These are phyloP conservation scores for Listronotus oregonensis DNA, from an alignment of 1,140 invertebrate species.

Conservation along the genomic window DNA sequence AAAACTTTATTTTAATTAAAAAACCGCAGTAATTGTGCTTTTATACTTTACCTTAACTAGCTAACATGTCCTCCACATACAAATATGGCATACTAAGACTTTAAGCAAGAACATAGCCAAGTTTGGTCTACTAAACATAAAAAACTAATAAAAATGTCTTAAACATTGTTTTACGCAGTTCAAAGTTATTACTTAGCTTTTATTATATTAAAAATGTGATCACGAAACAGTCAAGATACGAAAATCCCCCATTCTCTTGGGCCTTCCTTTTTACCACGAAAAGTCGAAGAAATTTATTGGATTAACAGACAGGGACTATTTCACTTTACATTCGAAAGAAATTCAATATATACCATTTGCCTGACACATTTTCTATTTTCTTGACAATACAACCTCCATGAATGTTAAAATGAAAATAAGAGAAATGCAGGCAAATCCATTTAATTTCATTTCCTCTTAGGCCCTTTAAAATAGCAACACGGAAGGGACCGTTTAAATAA, in stretches of 20 bases:
- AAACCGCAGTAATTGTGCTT: too few species aligned
- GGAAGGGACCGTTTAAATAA: too few species aligned
- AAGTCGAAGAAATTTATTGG: conserved; percentile 39
- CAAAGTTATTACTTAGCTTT: conserved; percentile 5
- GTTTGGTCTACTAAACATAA: too few species aligned
- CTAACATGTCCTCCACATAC: too few species aligned
- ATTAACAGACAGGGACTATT: conserved; percentile 40
- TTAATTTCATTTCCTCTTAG: conserved; percentile 26
- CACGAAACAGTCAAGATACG: conserved; percentile 27
- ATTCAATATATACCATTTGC: conserved; percentile 41
- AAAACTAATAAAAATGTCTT: too few species aligned
- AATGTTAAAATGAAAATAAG: conserved; percentile 37
- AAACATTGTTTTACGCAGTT: too few species aligned
- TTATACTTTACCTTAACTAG: too few species aligned
- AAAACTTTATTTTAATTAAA: too few species aligned
- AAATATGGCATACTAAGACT: too few species aligned
- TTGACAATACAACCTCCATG: conserved; percentile 38
- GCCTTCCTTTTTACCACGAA: conserved; percentile 33
- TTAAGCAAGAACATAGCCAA: too few species aligned
- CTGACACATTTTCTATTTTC: conserved; percentile 40
- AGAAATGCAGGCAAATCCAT: conserved; percentile 29
- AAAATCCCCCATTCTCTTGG: conserved; percentile 25
- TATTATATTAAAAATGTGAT: conserved; percentile 29
- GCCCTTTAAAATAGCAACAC: neutral
- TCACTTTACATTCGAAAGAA: conserved; percentile 39